A percentile compares a stretch with the other conserved stretches of the same genome.
phyloP scores from a whole-genome alignment of 2,113 vertebrate genomes.

The Pelmatolapia mariae region DNA sequence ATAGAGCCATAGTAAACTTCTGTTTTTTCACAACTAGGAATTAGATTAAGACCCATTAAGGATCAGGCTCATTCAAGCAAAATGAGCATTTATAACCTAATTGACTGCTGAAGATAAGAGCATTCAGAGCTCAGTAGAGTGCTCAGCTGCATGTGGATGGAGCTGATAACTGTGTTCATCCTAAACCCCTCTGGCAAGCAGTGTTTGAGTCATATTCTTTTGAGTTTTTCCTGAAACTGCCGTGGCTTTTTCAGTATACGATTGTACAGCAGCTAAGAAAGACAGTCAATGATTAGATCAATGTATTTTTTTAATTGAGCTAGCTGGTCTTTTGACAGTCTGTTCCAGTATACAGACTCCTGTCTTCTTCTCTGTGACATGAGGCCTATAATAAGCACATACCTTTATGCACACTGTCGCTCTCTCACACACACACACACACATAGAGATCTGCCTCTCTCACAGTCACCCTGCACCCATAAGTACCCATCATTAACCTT shows the following conservation, averaged over 20 bases:
- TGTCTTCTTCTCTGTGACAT: background rate
- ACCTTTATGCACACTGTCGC: background rate
- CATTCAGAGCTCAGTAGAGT: background rate
- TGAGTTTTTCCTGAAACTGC: background rate
- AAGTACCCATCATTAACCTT: background rate
- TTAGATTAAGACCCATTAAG: background rate
- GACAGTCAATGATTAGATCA: background rate
- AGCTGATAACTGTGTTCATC: slow-evolving; percentile 30
- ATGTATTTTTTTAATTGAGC: background rate
- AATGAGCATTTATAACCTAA: slow-evolving; percentile 7
- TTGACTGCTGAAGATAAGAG: slow-evolving; percentile 27
- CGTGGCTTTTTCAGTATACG: background rate
- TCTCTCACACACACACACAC: background rate
- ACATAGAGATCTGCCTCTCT: background rate
- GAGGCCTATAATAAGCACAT: background rate
- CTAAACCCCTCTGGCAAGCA: background rate
- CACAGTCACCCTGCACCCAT: background rate
- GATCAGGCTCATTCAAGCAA: background rate
- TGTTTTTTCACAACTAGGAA: background rate
- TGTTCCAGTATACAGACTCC: background rate
- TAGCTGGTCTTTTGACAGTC: background rate
- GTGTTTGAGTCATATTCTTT: background rate
- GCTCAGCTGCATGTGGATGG: slow-evolving; percentile 3
- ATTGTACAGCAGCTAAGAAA: background rate
- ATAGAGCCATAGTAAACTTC: background rate